These are phyloP conservation scores for Rhagoletis pomonella DNA, from an alignment of 1,140 invertebrate species.

Conservation along the genomic window DNA sequence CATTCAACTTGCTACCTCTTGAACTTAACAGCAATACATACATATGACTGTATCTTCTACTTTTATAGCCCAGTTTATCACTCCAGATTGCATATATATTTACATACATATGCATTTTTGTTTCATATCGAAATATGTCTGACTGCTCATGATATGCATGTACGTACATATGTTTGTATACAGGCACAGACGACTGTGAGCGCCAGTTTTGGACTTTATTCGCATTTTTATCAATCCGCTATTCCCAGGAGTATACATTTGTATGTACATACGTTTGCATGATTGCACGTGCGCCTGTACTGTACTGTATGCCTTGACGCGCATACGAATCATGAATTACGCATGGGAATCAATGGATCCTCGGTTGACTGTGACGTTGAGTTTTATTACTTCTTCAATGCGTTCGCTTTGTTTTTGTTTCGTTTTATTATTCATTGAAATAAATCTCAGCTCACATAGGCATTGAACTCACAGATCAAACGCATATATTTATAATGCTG, in stretches of 20 bases:
- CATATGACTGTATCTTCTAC: background rate
- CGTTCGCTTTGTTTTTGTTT: background rate
- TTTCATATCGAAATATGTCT: background rate
- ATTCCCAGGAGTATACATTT: background rate
- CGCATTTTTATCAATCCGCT: background rate
- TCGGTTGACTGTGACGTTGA: background rate
- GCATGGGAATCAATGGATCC: slow-evolving; percentile 27
- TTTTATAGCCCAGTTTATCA: slow-evolving; percentile 14
- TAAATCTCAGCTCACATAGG: background rate
- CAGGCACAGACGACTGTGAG: background rate
- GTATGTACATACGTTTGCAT: background rate
- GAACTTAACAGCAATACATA: background rate
- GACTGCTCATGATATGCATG: background rate
- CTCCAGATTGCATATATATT: background rate
- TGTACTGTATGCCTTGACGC: background rate
- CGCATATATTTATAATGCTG: too few species aligned
- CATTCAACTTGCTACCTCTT: background rate
- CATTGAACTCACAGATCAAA: too few species aligned
- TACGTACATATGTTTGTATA: background rate
- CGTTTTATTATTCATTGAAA: slow-evolving; percentile 7
- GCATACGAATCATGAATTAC: slow-evolving; percentile 4
- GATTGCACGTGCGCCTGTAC: background rate
- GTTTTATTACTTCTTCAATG: background rate
- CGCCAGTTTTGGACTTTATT: background rate
- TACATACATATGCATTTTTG: too few species aligned